Percentiles rank a stretch among this genome's conserved stretches.
phyloP scores from a whole-genome alignment of 1,140 invertebrate species.

The Bombus sylvicola region DNA sequence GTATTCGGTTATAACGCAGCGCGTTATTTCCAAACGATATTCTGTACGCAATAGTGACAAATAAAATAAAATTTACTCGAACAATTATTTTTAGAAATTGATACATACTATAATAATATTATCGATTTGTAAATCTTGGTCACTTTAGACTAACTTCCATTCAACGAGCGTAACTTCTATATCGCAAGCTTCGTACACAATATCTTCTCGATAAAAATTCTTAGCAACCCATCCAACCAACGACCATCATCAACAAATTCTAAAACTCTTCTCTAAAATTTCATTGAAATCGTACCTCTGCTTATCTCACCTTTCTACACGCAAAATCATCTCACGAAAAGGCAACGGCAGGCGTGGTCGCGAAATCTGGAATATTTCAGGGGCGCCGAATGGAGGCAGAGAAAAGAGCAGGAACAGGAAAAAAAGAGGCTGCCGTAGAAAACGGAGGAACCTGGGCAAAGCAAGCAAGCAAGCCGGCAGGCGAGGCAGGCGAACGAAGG shows the following conservation, averaged over 20 bases:
- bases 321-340: not conserved
- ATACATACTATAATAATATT: not conserved
- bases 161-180: not conserved
- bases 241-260: not conserved
- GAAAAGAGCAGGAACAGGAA: conserved; percentile 47
- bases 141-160: not conserved
- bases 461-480: not conserved
- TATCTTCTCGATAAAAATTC: not conserved
- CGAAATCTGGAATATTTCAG: conserved; percentile 63
- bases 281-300: not conserved
- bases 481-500: not conserved
- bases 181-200: not conserved
- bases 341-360: conserved; percentile 64
- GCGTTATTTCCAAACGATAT: not conserved
- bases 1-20: not conserved
- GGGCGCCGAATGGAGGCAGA: conserved; percentile 44
- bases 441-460: not conserved
- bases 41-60: accelerated
- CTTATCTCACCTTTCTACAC: not conserved
- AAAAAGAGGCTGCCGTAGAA: conserved; percentile 31
- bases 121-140: not conserved
- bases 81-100: not conserved
- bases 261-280: not conserved
- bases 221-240: too few species aligned
- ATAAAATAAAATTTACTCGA: not conserved